Evolutionary conservation across 2,888 invertebrate genomes (phyloP), one percentile per base, ranked within the genome.

Genomic region (Chesias legatella): DNA sequence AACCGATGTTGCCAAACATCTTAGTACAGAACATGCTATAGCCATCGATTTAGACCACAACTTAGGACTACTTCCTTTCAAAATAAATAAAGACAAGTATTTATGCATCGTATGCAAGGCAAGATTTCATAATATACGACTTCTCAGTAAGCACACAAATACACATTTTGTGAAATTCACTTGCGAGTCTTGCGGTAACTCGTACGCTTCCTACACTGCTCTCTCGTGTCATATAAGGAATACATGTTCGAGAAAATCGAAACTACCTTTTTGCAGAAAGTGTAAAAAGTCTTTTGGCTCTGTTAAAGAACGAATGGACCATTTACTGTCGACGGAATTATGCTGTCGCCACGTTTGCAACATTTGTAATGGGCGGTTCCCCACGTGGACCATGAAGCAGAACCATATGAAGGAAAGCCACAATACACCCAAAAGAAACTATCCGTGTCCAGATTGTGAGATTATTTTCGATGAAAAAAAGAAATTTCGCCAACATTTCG

Each of bases 161-260:
- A 56, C 58, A 0, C 76, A 76, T 52, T 73, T 56, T 30, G 46
- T 51, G 3, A 71, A 68, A 26, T 65, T 58, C 41, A 68, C 69
- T 0, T 76, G 74, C 25, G 72, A 68, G 13, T 58, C 56, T 6
- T 76, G 75, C 41, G 76, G 75, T 1, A 74, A 71, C 35, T 62
- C 61, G 1, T 74, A 67, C 37, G 53, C 63, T 1, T 60, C 63
- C 0, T 43, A 45, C 2, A 49, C 60, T 0, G 56, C 68, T 2
- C 49, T 74, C 1, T 44, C 56, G 1, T 40, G 52, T 7, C 75
- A 76, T 33, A 53, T 60, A 9, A 53, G 56, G 7, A 58, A 57
- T 22, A 44, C 59, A 3, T 65, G 69, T 35, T 54, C 53, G 5
- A 51, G 58, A 0, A 49, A 57, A 7, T 49, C 58, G 10, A 36